These are phyloP conservation scores for Anoplolepis gracilipes DNA, from an alignment of 1,140 invertebrate species.

Conservation along the genomic window DNA sequence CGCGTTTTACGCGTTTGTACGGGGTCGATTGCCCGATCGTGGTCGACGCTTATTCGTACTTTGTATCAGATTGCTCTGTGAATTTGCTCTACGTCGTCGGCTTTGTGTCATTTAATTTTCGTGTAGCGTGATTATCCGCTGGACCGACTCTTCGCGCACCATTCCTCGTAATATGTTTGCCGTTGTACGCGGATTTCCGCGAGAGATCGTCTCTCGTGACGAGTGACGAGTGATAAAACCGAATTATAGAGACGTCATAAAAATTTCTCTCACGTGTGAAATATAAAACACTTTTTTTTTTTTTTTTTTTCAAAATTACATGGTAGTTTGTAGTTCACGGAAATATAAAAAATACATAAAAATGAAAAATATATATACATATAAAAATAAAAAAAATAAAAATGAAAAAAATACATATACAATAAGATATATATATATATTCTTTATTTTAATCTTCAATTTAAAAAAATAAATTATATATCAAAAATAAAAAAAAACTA, in stretches of 20 bases:
- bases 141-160: not conserved
- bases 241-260: constrained; percentile 1
- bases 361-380: too few relatives aligned
- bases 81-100: constrained; percentile 36
- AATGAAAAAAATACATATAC: too few relatives aligned
- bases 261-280: not conserved
- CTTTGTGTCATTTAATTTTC: constrained; percentile 68
- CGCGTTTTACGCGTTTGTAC: constrained; percentile 63
- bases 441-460: not conserved
- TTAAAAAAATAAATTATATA: too few relatives aligned
- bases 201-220: constrained; percentile 32
- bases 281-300: not conserved
- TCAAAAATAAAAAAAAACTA: not conserved
- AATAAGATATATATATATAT: too few relatives aligned
- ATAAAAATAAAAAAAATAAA: too few relatives aligned
- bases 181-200: not conserved
- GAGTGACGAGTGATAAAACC: constrained; percentile 19
- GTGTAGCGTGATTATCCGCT: constrained; percentile 27
- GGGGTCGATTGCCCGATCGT: constrained; percentile 57
- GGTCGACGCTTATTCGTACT: constrained; percentile 59
- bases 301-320: not conserved
- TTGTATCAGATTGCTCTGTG: constrained; percentile 31
- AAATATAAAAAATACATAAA: not conserved
- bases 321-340: not conserved
- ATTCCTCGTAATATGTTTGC: constrained; percentile 50